Evolutionary conservation across 37 sponge, comb jelly and placozoan genomes (phyloP), one percentile per base, ranked within the genome.

Genomic region (Theonella swinhoei): DNA sequence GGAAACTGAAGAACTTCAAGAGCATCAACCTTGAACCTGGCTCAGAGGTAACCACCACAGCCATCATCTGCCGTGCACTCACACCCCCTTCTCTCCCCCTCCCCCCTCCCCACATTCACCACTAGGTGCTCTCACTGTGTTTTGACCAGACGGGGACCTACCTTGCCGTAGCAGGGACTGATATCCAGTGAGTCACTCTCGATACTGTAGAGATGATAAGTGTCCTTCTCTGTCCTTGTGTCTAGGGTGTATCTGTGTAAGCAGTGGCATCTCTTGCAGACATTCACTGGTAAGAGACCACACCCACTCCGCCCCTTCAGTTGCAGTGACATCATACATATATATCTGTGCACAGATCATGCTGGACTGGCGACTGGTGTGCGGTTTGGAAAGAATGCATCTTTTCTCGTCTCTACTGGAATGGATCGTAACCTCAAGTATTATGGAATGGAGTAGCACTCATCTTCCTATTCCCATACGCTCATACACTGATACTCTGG

Each of bases 91-190:
- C 3, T 34, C 17, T 70, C 32, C 38, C 38, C 14, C 54, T 47
- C 54, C 14, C 14, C 54, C 14, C 14, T 47, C 54, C 14, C 11
- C 54, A n/a, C n/a, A n/a, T 2, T 9, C 64, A 63, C 64, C 24
- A n/a, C 64, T 34, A 93, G 90, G 94, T 96, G 0, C 74, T 90
- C 39, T 77, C 82, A 14, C 72, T 99, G 40, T 82, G 89, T 17
- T 99, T 99, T 88, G 99, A 99, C 54, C 88, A 93, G 80, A 96
- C 95, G 54, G 99, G 99, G 68, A 92, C 94, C 30, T 99, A 93
- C 77, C 82, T 99, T 33, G 99, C 92, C 5, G 78, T 99, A 34
- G 97, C 89, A 31, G 99, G 99, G 36, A 80, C 94, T 36, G 96
- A 96, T 42, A 85, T 99, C 29, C 91, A 95, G 97, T 96, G 40